Evolutionary conservation across 2,888 invertebrate genomes (phyloP).

Genomic region (Acanthoscelides obtectus): DNA sequence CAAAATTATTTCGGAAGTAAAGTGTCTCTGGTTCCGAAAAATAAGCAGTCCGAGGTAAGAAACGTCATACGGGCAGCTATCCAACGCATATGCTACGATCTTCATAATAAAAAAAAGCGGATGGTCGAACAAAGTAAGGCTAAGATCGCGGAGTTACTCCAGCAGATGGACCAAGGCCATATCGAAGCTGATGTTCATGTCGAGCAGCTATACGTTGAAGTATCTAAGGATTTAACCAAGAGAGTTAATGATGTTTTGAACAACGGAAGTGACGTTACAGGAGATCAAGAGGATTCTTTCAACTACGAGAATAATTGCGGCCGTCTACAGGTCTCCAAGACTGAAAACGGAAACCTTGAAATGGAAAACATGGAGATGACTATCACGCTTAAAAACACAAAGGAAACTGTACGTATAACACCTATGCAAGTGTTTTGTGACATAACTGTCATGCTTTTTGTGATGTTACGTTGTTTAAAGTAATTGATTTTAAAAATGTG

Average conservation of each 20-base stretch:
- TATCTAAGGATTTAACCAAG: constrained; percentile 8
- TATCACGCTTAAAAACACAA: constrained; percentile 7
- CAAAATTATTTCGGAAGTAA: background rate
- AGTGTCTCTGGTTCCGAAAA: background rate
- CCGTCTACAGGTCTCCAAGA: constrained; percentile 8
- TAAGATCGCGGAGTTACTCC: constrained; percentile 6
- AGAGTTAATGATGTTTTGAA: constrained; percentile 5
- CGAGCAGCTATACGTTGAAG: constrained; percentile 5
- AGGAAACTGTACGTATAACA: constrained; percentile 12
- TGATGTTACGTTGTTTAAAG: background rate
- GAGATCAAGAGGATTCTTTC: constrained; percentile 4
- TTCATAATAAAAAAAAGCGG: background rate
- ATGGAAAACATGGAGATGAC: constrained; percentile 11
- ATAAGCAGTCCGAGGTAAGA: background rate
- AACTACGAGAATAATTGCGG: constrained; percentile 11
- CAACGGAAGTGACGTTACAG: background rate
- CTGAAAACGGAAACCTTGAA: constrained; percentile 11
- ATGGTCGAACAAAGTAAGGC: background rate
- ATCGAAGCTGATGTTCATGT: constrained; percentile 3
- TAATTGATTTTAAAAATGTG: too few relatives aligned
- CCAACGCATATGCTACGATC: background rate
- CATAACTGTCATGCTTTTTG: background rate
- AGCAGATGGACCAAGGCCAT: constrained; percentile 8
- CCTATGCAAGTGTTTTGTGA: background rate
- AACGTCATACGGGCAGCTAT: background rate